phyloP scores from a whole-genome alignment of 2,888 invertebrate genomes.

The Teleogryllus oceanicus region DNA sequence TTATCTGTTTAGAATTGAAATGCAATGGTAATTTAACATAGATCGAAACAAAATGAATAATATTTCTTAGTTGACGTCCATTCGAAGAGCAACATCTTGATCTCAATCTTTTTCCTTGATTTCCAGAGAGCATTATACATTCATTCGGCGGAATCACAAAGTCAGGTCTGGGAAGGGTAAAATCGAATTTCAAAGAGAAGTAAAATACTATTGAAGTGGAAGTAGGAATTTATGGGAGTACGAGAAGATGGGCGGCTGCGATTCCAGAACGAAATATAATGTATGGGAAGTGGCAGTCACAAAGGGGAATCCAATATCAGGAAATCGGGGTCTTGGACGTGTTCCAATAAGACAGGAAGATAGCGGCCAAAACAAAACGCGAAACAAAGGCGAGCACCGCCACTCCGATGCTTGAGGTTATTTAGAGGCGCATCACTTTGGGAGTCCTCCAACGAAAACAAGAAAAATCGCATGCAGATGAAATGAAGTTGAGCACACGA shows the following conservation, averaged over 20 bases:
- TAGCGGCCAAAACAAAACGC: neutral
- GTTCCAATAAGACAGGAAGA: neutral
- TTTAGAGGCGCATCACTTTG: neutral
- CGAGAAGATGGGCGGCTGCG: neutral
- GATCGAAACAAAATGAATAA: too few relatives aligned
- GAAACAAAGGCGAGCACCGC: neutral
- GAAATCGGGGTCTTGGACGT: neutral
- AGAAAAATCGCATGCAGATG: neutral
- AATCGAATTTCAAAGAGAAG: too few relatives aligned
- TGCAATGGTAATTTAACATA: too few relatives aligned
- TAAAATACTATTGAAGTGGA: neutral
- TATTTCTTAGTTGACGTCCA: too few relatives aligned
- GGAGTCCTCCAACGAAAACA: neutral
- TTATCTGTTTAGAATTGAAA: too few relatives aligned
- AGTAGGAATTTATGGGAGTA: neutral
- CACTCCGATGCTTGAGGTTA: neutral
- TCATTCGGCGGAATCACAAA: too few relatives aligned
- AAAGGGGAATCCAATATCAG: slow-evolving; percentile 9
- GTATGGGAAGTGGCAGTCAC: neutral
- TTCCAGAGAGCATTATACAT: too few relatives aligned
- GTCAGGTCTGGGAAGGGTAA: too few relatives aligned
- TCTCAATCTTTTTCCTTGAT: too few relatives aligned
- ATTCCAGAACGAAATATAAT: neutral
- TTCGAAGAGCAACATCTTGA: too few relatives aligned
- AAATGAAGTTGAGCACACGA: neutral